phyloP scores from a whole-genome alignment of 1,140 invertebrate genomes.

The Vanessa tameamea region DNA sequence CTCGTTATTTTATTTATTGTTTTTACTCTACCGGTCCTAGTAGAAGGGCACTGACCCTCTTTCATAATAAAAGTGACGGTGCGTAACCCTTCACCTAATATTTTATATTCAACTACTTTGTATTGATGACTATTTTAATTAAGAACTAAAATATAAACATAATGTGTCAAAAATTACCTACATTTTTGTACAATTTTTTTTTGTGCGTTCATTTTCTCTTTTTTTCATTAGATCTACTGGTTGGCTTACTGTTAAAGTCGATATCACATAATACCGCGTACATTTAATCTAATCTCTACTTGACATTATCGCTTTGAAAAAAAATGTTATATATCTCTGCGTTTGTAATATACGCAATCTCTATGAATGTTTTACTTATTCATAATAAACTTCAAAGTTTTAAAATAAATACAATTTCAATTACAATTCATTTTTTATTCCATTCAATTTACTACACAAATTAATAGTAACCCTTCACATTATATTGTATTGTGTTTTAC shows the following conservation, averaged over 20 bases:
- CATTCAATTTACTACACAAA: too few relatives aligned
- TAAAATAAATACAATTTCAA: too few relatives aligned
- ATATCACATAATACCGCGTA: neutral
- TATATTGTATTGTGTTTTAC: too few relatives aligned
- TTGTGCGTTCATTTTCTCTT: neutral
- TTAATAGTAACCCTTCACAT: too few relatives aligned
- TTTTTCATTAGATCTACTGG: neutral
- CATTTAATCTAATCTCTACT: conserved; percentile 1
- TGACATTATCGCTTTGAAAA: conserved; percentile 6
- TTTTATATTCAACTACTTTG: conserved; percentile 12
- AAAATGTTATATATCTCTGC: neutral
- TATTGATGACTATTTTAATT: conserved; percentile 1
- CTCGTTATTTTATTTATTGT: neutral
- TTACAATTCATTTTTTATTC: too few relatives aligned
- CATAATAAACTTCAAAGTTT: too few relatives aligned
- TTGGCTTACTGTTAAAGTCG: neutral
- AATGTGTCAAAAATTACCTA: too few relatives aligned
- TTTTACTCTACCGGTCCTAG: neutral
- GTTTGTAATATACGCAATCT: neutral
- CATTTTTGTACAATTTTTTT: too few relatives aligned
- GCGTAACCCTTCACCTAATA: conserved; percentile 14
- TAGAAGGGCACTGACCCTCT: conserved; percentile 26
- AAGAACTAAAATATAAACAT: neutral
- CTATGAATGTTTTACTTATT: too few relatives aligned
- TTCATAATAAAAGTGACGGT: conserved; percentile 24